phyloP scores from a whole-genome alignment of 2,113 vertebrate genomes.

The Meles meles region DNA sequence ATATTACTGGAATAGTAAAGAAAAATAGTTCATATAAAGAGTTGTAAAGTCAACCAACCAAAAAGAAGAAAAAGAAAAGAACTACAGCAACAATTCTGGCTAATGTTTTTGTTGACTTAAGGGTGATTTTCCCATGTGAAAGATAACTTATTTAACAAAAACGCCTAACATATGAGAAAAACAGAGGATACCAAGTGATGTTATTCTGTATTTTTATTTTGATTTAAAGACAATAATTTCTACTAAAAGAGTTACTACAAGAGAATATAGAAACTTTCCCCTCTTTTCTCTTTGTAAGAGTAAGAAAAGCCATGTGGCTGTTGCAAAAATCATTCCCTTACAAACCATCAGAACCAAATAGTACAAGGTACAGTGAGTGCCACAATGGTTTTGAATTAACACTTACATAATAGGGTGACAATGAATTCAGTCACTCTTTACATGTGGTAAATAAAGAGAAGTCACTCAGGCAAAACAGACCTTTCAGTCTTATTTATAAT shows the following conservation, averaged over 20 bases:
- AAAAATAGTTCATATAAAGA: conserved; percentile 28
- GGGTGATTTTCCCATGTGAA: not conserved
- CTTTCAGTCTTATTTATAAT: not conserved
- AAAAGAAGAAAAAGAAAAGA: not conserved
- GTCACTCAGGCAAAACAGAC: not conserved
- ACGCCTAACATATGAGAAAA: not conserved
- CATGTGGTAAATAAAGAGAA: not conserved
- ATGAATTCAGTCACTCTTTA: not conserved
- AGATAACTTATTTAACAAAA: conserved; percentile 12
- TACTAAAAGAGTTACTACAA: conserved; percentile 42
- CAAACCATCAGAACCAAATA: not conserved
- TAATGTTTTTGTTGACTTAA: not conserved
- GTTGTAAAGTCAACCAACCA: not conserved
- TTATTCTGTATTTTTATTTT: conserved; percentile 64
- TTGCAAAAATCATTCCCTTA: not conserved
- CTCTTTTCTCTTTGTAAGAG: not conserved
- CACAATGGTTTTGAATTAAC: conserved; percentile 55
- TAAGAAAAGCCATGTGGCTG: not conserved
- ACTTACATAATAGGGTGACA: conserved; percentile 12
- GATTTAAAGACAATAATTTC: conserved; percentile 68
- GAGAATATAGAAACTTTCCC: not conserved
- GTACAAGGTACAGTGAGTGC: not conserved
- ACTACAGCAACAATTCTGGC: not conserved
- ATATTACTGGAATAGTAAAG: conserved; percentile 54
- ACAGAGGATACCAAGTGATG: not conserved